Evolutionary conservation across 2,888 invertebrate genomes (phyloP), one percentile per base, ranked within the genome.

Genomic region (Chymomyza fuscimana): DNA sequence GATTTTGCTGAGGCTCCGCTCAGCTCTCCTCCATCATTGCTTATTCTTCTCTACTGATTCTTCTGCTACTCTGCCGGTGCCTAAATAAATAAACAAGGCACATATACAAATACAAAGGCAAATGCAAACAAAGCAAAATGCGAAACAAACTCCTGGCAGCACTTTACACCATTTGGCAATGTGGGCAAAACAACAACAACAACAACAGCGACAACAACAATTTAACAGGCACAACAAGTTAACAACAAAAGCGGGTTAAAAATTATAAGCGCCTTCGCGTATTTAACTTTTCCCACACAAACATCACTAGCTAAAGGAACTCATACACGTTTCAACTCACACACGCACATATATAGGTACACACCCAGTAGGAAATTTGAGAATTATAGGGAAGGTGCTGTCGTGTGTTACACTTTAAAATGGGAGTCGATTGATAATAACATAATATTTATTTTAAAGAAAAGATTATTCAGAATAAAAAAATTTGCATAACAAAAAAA

Each of bases 71-170:
- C 32, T 25, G 15, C 16, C 22, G 46, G n/a, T 63, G 56, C 72
- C 80, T 74, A 69, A 69, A 74, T 83, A 87, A 85, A 82, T 73
- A 87, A 73, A 84, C 74, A 83, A 63, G 69, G 69, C 77, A 73
- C 74, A 73, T 3, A 22, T 71, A 74, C 82, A 84, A 82, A 82
- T 74, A 81, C 77, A 86, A 83, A 86, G 72, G 74, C 81, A 82
- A 86, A 82, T 46, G 40, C 71, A 82, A 72, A 73, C 68, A 71
- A 74, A 73, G 77, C 68, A 78, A 70, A 69, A 78, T 60, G 36
- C 36, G 36, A 36, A 66, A 62, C 60, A 59, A 66, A 65, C 67
- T 72, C 78, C 76, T 82, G 78, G 71, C 80, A 74, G 71, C 77
- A 80, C 80, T 79, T 80, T 80, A 66, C 78, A 80, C 72, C 78